phyloP scores from a whole-genome alignment of 2,888 invertebrate species.

The Eurytoma adleriae region DNA sequence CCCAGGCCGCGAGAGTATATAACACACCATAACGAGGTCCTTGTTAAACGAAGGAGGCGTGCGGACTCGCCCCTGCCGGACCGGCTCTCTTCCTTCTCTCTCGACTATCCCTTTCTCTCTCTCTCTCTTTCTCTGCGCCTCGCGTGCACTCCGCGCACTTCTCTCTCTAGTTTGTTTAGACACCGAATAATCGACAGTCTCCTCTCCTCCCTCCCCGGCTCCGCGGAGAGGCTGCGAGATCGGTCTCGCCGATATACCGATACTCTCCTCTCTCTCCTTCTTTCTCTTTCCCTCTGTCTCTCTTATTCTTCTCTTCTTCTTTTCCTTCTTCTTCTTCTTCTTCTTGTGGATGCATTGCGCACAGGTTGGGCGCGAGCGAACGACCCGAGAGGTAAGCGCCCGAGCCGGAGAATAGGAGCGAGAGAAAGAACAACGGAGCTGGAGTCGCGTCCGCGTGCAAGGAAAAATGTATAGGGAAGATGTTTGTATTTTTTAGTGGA shows the following conservation, averaged over 20 bases:
- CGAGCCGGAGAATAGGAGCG: constrained; percentile 12
- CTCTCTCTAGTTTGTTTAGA: constrained; percentile 74
- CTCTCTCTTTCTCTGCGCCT: constrained; percentile 11
- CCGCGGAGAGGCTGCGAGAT: constrained; percentile 28
- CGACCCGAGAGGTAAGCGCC: constrained; percentile 37
- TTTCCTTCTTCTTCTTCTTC: neutral
- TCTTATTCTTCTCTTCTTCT: neutral
- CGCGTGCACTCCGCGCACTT: neutral
- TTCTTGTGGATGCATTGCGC: neutral
- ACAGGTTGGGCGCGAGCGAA: constrained; percentile 4
- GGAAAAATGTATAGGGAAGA: neutral
- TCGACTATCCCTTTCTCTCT: constrained; percentile 16
- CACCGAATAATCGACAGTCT: constrained; percentile 74
- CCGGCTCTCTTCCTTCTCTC: constrained; percentile 45
- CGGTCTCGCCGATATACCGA: constrained; percentile 48
- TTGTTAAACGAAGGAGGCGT: constrained; percentile 70
- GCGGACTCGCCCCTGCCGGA: constrained; percentile 45
- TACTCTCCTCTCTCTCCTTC: constrained; percentile 9
- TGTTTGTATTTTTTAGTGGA: neutral
- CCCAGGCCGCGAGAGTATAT: constrained; percentile 66
- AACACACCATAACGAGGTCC: constrained; percentile 75
- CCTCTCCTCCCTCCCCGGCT: constrained; percentile 60
- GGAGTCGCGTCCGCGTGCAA: too few relatives aligned
- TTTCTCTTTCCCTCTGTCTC: neutral
- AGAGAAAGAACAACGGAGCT: constrained; percentile 14